Evolutionary conservation across 2,888 invertebrate species (phyloP), one percentile per base, ranked within the genome.

Genomic region (Petrolisthes cinctipes): DNA sequence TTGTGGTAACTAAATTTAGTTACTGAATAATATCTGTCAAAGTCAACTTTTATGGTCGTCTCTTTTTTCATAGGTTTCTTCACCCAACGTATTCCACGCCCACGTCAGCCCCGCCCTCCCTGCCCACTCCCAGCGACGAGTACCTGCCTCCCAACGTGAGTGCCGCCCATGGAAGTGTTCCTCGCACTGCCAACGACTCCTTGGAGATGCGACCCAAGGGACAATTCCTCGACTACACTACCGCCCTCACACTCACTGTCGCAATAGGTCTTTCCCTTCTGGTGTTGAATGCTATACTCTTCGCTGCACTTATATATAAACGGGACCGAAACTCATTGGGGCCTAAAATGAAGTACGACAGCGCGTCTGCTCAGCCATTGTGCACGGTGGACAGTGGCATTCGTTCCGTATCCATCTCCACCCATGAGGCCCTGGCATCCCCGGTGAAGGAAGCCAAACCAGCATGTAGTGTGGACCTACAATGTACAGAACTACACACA

Each of bases 361-460:
- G 90, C 73, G 89, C 89, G 0, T 89, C 89, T 11, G 89, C 85
- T 7, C 90, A 90, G 84, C 90, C 90, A 17, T 82, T 90, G 53
- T 90, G 90, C 68, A 90, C 89, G 7, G 89, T 90, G 37, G 90
- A 90, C 71, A 90, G 89, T 51, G 89, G 90, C 4, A 61, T 90
- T 51, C 83, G 90, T 4, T 85, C 89, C 7, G 86, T 83, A 17
- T 86, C 88, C 37, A 86, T 86, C 23, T 86, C 88, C 20, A 86
- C 88, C n/a, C 90, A 89, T 20, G 90, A 89, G 66, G 86, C 85
- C n/a, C 61, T 89, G 75, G 76, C 88, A 4, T 88, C 89, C 9
- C 90, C 90, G 4, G 86, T 85, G 54, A 90, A 90, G 56, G 89
- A 89, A 14, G 75, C 53, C 11, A 83, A 88, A 84, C 54, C 83